Conservation (phyloP, 2,113 vertebrate genomes). For the Cyphomyrus discorhynchus region DNA sequence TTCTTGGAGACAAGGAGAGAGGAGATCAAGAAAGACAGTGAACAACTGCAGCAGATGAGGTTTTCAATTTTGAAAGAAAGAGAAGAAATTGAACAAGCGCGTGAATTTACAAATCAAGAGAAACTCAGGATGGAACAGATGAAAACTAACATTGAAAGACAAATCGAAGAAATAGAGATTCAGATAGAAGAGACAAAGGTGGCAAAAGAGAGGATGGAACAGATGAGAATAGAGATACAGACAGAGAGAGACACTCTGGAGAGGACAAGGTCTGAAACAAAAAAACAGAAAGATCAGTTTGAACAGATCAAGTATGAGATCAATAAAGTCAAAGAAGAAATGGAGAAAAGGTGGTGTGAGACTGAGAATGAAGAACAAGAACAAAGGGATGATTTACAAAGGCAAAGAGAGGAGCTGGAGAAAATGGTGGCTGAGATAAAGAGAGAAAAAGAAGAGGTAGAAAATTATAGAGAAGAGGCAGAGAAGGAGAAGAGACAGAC, state of each 20-base stretch:
- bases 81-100: slow-evolving; percentile 21
- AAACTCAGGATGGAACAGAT: slow-evolving; percentile 31
- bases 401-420: slow-evolving; percentile 28
- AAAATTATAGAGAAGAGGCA: slow-evolving; percentile 13
- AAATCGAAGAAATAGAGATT: slow-evolving; percentile 37
- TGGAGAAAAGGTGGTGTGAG: slow-evolving; percentile 35
- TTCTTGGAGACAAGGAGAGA: slow-evolving; percentile 26
- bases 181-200: slow-evolving; percentile 33
- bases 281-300: slow-evolving; percentile 35
- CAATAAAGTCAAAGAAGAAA: slow-evolving; percentile 31
- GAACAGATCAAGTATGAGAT: slow-evolving; percentile 40
- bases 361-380: slow-evolving; percentile 27
- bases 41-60: slow-evolving; percentile 32
- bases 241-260: slow-evolving; percentile 37
- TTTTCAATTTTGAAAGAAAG: slow-evolving; percentile 21
- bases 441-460: slow-evolving; percentile 21
- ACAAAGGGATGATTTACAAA: slow-evolving; percentile 26
- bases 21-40: slow-evolving; percentile 36
- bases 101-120: slow-evolving; percentile 18
- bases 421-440: slow-evolving; percentile 23
- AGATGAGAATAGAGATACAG: slow-evolving; percentile 30
- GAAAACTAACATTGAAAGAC: slow-evolving; percentile 29
- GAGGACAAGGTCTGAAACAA: slow-evolving; percentile 31
- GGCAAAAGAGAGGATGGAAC: slow-evolving; percentile 33
- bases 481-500: slow-evolving; percentile 29